Conservation (phyloP, 2,113 vertebrate species). For the Megaptera novaeangliae region DNA sequence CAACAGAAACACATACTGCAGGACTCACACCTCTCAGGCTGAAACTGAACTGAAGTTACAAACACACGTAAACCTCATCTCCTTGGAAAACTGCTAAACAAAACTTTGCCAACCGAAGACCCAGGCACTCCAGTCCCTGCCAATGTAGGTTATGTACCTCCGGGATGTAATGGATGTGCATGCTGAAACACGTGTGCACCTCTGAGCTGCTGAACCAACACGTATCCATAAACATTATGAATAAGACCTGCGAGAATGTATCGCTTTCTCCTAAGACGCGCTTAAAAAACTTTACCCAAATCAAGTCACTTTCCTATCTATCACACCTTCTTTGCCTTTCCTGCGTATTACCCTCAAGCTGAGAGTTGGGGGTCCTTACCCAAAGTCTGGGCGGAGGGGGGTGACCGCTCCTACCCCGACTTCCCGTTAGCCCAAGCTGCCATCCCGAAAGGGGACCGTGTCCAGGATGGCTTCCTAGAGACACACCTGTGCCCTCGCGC, state of each 20-base stretch:
- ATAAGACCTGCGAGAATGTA: slow-evolving; percentile 69
- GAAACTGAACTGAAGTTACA: not conserved
- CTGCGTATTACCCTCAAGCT: not conserved
- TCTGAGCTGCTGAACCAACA: slow-evolving; percentile 58
- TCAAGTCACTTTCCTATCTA: not conserved
- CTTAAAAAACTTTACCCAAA: slow-evolving; percentile 11
- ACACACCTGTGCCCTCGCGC: slow-evolving; percentile 47
- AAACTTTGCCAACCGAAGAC: slow-evolving; percentile 21
- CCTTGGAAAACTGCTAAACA: slow-evolving; percentile 13
- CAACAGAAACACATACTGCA: not conserved
- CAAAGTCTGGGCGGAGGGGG: not conserved
- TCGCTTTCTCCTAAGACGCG: slow-evolving; percentile 45
- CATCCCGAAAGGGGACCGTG: not conserved
- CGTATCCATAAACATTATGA: slow-evolving; percentile 69
- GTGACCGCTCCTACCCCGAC: not conserved
- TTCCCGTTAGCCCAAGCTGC: slow-evolving; percentile 13
- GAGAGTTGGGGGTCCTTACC: not conserved
- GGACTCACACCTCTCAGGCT: not conserved
- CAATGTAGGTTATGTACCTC: not conserved
- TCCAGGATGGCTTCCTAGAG: not conserved
- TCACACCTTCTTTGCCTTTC: not conserved
- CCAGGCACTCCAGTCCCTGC: not conserved
- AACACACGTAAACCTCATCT: not conserved
- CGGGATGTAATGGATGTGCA: slow-evolving; percentile 61
- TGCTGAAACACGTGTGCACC: slow-evolving; percentile 70